Conservation (phyloP, 2,797 vertebrate genomes). For the Aphelocoma californica region DNA sequence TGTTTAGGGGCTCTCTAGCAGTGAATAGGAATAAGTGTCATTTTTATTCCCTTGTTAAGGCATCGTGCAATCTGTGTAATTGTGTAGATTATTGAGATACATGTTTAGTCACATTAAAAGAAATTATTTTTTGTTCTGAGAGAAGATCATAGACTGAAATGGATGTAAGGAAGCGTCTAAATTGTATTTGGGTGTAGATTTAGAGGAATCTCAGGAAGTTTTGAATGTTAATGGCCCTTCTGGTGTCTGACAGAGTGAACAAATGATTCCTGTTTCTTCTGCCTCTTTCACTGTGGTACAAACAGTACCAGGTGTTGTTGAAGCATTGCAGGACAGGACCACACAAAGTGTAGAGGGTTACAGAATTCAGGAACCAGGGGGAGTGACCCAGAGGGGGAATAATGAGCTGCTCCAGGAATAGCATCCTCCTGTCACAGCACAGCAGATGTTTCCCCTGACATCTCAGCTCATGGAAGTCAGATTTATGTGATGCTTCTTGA, state of each 20-base stretch:
- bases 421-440: neutral
- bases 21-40: neutral
- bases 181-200: neutral
- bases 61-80: fast-evolving
- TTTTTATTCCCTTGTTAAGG: neutral
- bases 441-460: neutral
- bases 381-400: neutral
- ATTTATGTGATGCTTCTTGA: neutral
- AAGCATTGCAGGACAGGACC: neutral
- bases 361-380: neutral
- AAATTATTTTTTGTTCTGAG: neutral
- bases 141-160: neutral
- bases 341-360: neutral
- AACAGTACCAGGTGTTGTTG: neutral
- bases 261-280: neutral
- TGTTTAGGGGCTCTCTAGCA: neutral
- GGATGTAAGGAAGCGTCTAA: neutral
- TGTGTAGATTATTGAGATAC: neutral
- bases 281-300: neutral
- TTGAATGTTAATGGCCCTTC: neutral
- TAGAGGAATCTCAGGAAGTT: neutral
- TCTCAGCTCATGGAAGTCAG: neutral
- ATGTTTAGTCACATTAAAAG: neutral
- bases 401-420: neutral
- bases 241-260: neutral